Percentiles rank a stretch among this genome's conserved stretches.
phyloP scores from a whole-genome alignment of 2,797 vertebrate species.

The Cheirogaleus major region DNA sequence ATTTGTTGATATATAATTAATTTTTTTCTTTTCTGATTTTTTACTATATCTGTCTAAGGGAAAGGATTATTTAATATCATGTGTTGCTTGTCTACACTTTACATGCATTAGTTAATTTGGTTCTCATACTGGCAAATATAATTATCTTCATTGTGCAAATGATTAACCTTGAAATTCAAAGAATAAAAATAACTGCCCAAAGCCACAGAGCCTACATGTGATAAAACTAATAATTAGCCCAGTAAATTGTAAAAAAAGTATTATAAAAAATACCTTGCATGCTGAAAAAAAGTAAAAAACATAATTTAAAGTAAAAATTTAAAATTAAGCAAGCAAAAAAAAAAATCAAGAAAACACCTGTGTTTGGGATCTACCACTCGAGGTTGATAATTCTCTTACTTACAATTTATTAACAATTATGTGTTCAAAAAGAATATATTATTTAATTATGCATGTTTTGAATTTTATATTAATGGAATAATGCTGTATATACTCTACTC shows the following conservation, averaged over 20 bases:
- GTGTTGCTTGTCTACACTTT: neutral
- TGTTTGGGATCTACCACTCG: neutral
- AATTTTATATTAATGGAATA: neutral
- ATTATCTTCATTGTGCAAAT: neutral
- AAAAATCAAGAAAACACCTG: neutral
- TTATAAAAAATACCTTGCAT: neutral
- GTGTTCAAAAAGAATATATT: neutral
- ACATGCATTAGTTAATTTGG: neutral
- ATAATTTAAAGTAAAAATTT: neutral
- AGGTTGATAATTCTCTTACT: neutral
- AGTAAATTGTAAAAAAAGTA: neutral
- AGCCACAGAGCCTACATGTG: neutral
- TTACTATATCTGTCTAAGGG: neutral
- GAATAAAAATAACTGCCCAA: neutral
- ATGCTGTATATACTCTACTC: neutral
- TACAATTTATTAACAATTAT: neutral
- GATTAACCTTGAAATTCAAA: neutral
- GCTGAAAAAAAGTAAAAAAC: neutral
- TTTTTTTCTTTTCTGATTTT: neutral
- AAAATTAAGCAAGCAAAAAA: neutral
- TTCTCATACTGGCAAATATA: neutral
- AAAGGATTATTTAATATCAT: neutral
- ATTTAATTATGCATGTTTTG: neutral
- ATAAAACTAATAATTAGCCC: neutral
- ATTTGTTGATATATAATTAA: neutral